These are phyloP conservation scores for Erythrolamprus reginae DNA, from an alignment of 2,113 vertebrate genomes.

Conservation along the genomic window DNA sequence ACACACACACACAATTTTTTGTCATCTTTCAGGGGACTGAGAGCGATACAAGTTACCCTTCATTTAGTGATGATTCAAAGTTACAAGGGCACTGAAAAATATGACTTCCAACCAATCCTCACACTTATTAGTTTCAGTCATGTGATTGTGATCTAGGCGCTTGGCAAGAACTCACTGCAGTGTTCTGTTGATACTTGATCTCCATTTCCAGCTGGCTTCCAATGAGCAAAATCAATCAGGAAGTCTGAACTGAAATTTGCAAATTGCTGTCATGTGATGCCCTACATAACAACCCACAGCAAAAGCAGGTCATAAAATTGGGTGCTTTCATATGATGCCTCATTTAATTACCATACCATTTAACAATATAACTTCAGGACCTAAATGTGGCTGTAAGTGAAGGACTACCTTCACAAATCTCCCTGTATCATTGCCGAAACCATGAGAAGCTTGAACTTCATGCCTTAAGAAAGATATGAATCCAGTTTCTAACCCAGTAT, in stretches of 20 bases:
- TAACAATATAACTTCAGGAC: neutral
- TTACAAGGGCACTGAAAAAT: neutral
- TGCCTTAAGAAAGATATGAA: neutral
- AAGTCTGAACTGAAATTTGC: neutral
- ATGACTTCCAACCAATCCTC: neutral
- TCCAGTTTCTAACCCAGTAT: neutral
- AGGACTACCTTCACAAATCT: neutral
- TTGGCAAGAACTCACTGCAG: neutral
- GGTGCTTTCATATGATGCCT: neutral
- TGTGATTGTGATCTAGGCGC: neutral
- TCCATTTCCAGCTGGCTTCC: neutral
- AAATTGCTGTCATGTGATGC: neutral
- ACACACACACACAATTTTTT: too few relatives aligned
- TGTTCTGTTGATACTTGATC: neutral
- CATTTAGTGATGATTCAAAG: neutral
- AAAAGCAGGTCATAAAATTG: neutral
- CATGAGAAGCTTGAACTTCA: neutral
- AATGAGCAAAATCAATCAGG: neutral
- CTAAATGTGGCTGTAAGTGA: neutral
- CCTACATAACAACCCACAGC: neutral
- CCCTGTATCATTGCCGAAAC: neutral
- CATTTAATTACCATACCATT: neutral
- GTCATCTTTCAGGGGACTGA: neutral
- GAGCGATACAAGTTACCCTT: neutral
- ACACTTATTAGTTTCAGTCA: neutral